Evolutionary conservation across 2,888 invertebrate genomes (phyloP), one percentile per base, ranked within the genome.

Genomic region (Microdon myrmicae): DNA sequence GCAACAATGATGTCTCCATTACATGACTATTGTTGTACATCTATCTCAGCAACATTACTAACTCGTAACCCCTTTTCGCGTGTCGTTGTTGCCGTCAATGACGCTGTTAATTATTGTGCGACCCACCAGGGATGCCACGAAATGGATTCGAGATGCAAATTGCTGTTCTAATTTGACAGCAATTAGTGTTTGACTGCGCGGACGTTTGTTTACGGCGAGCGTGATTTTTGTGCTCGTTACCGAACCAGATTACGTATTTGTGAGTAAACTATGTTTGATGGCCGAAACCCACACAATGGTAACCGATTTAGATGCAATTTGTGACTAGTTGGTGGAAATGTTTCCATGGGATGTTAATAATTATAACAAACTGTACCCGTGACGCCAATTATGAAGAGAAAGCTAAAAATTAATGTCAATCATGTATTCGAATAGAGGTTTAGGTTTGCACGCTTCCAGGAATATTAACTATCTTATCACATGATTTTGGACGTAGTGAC

Each of bases 1-100:
- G 25, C n/a, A n/a, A 23, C 4, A 14, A 38, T 56, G 55, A 55
- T 56, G 51, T 41, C 61, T 51, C 45, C 56, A 51, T 64, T 47
- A 41, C 10, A n/a, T n/a, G n/a, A n/a, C n/a, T n/a, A n/a, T n/a
- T n/a, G n/a, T n/a, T n/a, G n/a, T n/a, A n/a, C n/a, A n/a, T n/a
- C n/a, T n/a, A n/a, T n/a, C n/a, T n/a, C n/a, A n/a, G n/a, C n/a
- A n/a, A n/a, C n/a, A n/a, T n/a, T n/a, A n/a, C n/a, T n/a, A n/a
- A n/a, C n/a, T n/a, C n/a, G n/a, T n/a, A n/a, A n/a, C n/a, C n/a
- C n/a, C n/a, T n/a, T n/a, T n/a, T n/a, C n/a, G n/a, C n/a, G n/a
- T n/a, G n/a, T n/a, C n/a, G n/a, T n/a, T n/a, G n/a, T n/a, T n/a
- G n/a, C n/a, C n/a, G n/a, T n/a, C n/a, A n/a, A n/a, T n/a, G n/a